These are phyloP conservation scores for Barypeithes pellucidus DNA, from an alignment of 2,888 invertebrate genomes.

Conservation along the genomic window DNA sequence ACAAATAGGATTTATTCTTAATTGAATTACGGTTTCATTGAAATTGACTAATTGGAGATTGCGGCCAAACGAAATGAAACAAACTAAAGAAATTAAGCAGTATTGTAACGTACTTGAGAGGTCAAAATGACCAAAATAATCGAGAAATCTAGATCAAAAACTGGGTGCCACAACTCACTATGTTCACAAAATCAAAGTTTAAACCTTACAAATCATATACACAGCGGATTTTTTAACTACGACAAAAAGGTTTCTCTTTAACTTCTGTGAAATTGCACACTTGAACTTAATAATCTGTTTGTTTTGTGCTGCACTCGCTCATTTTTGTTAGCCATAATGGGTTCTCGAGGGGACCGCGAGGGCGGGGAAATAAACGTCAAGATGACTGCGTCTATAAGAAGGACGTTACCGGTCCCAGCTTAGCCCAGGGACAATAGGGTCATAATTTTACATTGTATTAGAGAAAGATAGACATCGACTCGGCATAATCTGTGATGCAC, in stretches of 20 bases:
- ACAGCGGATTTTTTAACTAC: background rate
- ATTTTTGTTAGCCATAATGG: slow-evolving; percentile 38
- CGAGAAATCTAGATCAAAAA: slow-evolving; percentile 30
- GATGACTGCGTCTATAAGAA: background rate
- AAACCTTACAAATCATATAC: background rate
- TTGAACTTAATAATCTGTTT: slow-evolving; percentile 9
- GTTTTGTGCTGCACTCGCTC: slow-evolving; percentile 29
- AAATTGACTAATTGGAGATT: background rate
- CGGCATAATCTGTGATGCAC: too few relatives aligned
- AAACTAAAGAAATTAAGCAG: slow-evolving; percentile 12
- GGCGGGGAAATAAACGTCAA: slow-evolving; percentile 36
- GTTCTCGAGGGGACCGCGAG: slow-evolving; percentile 13
- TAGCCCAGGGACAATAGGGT: background rate
- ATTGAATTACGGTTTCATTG: background rate
- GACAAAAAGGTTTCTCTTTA: background rate
- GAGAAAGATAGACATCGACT: slow-evolving; percentile 2
- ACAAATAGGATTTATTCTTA: slow-evolving; percentile 1
- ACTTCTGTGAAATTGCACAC: slow-evolving; percentile 8
- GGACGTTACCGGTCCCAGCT: background rate
- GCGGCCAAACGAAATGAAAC: background rate
- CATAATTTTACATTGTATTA: background rate
- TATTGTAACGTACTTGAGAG: slow-evolving; percentile 29
- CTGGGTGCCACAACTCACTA: slow-evolving; percentile 22
- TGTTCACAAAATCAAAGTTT: slow-evolving; percentile 15
- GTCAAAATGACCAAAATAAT: slow-evolving; percentile 35